These are phyloP conservation scores for Eretmochelys imbricata DNA, from an alignment of 2,113 vertebrate species.

Conservation along the genomic window DNA sequence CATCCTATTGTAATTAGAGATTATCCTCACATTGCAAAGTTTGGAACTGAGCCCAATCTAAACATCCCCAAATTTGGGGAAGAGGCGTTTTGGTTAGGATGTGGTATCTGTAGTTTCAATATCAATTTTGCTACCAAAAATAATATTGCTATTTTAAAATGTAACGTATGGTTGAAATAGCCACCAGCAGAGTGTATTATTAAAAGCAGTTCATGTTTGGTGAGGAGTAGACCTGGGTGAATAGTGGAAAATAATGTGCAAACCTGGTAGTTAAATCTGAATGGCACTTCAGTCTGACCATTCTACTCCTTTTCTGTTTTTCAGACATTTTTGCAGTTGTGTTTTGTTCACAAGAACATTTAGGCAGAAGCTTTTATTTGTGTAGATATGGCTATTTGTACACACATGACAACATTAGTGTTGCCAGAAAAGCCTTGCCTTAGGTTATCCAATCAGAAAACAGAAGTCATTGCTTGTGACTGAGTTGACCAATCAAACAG, in stretches of 20 bases:
- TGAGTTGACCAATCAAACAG: not conserved
- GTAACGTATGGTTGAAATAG: not conserved
- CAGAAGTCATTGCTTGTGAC: not conserved
- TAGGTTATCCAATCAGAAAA: not conserved
- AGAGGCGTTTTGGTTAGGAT: not conserved
- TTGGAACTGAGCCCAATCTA: not conserved
- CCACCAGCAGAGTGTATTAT: not conserved
- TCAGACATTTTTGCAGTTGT: not conserved
- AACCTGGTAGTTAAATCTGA: not conserved
- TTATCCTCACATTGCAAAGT: not conserved
- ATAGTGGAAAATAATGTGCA: not conserved
- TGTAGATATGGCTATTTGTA: not conserved
- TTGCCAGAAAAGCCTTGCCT: not conserved
- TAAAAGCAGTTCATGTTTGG: not conserved
- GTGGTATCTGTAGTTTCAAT: not conserved
- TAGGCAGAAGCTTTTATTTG: not conserved
- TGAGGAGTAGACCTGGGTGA: not conserved
- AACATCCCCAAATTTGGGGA: not conserved
- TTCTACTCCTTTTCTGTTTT: not conserved
- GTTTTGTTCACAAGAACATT: not conserved
- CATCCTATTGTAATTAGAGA: not conserved
- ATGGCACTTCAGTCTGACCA: not conserved
- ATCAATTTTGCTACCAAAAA: not conserved
- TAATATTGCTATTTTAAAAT: not conserved
- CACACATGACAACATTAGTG: not conserved